phyloP scores from a whole-genome alignment of 2,888 invertebrate species.

The Apocheima hispidaria region DNA sequence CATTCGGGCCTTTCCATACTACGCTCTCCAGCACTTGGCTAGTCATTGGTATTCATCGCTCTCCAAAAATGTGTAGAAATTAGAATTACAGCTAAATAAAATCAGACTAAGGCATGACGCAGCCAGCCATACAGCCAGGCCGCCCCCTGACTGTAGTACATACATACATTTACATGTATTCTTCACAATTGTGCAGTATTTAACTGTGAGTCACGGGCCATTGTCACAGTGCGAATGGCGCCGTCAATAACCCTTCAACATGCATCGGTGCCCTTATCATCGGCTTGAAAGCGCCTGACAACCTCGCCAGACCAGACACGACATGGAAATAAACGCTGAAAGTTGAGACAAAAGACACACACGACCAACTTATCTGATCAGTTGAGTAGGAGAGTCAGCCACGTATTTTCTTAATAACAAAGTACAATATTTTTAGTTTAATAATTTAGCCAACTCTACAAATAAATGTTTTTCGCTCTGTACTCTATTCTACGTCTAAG shows the following conservation, averaged over 20 bases:
- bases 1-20: background rate
- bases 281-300: slow-evolving; percentile 48
- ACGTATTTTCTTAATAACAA: too few relatives aligned
- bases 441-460: background rate
- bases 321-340: slow-evolving; percentile 35
- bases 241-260: slow-evolving; percentile 60
- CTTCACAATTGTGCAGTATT: slow-evolving; percentile 38
- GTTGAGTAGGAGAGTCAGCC: background rate
- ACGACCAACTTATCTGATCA: background rate
- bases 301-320: slow-evolving; percentile 38
- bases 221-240: slow-evolving; percentile 56
- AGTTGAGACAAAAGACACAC: slow-evolving; percentile 35
- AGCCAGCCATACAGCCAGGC: slow-evolving; percentile 8
- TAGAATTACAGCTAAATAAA: too few relatives aligned
- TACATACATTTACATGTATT: slow-evolving; percentile 10
- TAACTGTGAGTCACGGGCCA: slow-evolving; percentile 52
- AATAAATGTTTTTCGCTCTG: background rate
- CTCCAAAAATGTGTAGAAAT: too few relatives aligned
- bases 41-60: too few relatives aligned
- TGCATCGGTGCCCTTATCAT: slow-evolving; percentile 55
- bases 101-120: too few relatives aligned
- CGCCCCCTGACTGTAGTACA: slow-evolving; percentile 33
- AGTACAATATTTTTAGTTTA: too few relatives aligned
- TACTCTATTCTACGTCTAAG: background rate
- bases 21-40: background rate